Base-by-base conservation (phyloP, 2,797 vertebrate genomes). In the Lithobates pipiens region DNA sequence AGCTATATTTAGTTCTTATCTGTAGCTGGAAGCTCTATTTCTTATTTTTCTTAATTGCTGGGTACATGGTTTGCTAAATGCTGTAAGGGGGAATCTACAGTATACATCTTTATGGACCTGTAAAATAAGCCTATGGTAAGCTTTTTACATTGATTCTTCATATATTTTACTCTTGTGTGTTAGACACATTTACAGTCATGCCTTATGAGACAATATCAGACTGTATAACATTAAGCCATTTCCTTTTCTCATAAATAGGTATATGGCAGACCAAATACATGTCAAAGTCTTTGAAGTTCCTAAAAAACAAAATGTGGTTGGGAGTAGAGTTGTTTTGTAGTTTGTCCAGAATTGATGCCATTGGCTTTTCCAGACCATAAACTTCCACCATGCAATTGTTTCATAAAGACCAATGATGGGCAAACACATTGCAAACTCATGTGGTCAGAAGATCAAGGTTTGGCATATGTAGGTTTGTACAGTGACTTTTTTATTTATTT, bases 141-240 rank as follows among this genome's bases (percentile, higher is more conserved):
- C 79, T 25, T 42, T 81, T 72, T 27, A 42, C 69, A 81, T 63
- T 73, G 69, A 81, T 81, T 80, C 44, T 36, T 72, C 9, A 21
- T 73, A 73, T 42, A 81, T 42, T 70, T 61, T 61, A 69, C 54
- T 42, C 10, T 63, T 63, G 46, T 81, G 63, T 16, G 25, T 71
- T 25, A 29, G 29, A 23, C 34, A 71, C 29, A 36, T 71, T 54
- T 72, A 71, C 69, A 81, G 25, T 61, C 23, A 16, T 69, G n/a
- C 36, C 25, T 27, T 10, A 16, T 21, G n/a, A 50, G 21, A 61
- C 21, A 61, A 72, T 68, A n/a, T 16, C 15, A 79, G 68, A 13
- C 39, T 21, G 8, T 36, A 78, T 78, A 42, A 65, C 77, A 80
- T 80, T 80, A 80, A 71, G 27, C 15, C 3, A 80, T 72, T 25